Base-by-base conservation (phyloP, 1,140 invertebrate species). In the Psilanteris sp. region DNA sequence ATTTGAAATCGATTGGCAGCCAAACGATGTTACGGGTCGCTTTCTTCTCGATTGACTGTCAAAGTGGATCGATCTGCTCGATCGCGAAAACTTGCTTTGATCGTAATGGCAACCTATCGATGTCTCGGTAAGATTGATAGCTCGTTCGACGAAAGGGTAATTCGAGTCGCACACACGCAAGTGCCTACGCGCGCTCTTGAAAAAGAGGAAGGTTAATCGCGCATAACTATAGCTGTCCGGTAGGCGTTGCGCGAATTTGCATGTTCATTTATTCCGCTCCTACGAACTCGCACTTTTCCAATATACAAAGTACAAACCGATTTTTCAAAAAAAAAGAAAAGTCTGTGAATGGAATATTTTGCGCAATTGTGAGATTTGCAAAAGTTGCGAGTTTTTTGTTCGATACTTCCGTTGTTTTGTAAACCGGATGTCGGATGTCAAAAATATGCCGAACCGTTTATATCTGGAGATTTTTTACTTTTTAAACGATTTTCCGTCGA, bases 81-180 rank as follows among this genome's bases (percentile, higher is more conserved):
- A 68, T 67, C 59, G 55, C 67, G 74, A 67, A 71, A 71, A 66
- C 74, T 70, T 15, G 52, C 66, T 46, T 61, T 52, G 57, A 74
- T 61, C 55, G 50, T 78, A 78, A 78, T 78, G 76, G 50, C 70
- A 78, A 64, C 39, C 64, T 78, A 78, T 78, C 75, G 68, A 48
- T 78, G 70, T 78, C 54, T 41, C 44, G 54, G 16, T 27, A 74
- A 74, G 70, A 78, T 74, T 78, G 76, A 78, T 78, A 34, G 66
- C 59, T 62, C 64, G 64, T 75, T 67, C 76, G 61, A 74, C 71
- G 76, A 78, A 74, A 78, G 71, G 57, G 59, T 78, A 71, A 74
- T 71, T 66, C 64, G 37, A 78, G 43, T 39, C 62, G 44, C 57
- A 59, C 55, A 62, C 68, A 68, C 36, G 50, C 55, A 36, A 55